Evolutionary conservation across 2,797 vertebrate species (phyloP), one percentile per base, ranked within the genome.

Genomic region (Meriones psammophilus): DNA sequence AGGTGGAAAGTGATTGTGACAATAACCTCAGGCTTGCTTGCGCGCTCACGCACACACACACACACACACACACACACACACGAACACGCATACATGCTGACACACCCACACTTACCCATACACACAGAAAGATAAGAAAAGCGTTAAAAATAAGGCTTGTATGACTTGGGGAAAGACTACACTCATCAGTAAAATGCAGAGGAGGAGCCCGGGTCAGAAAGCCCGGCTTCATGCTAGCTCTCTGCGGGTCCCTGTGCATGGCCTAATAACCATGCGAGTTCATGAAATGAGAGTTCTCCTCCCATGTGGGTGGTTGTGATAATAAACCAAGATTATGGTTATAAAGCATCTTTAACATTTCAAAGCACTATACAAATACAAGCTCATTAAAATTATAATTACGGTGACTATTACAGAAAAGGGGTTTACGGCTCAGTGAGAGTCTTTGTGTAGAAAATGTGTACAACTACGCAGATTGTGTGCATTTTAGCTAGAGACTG

Each of bases 301-400:
- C 39, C 62, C 58, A 1, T 22, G 26, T 24, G 71, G 56, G 39
- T 30, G 66, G 24, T 46, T 28, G 39, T 42, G 64, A 91, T 68
- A 42, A 78, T 62, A 88, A 91, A 85, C n/a, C 8, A 60, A 78
- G 50, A 93, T 33, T 77, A 81, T 6, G 30, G 81, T 64, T 81
- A 76, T 28, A 87, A 79, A 88, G 42, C 18, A 39, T 73, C 58
- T 56, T 88, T 80, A 66, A 91, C 18, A 60, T 46, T 79, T 78
- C 83, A 89, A 95, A 93, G 66, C 28, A 88, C 36, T 12, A 84
- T 15, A 88, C 8, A 88, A 85, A 83, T 83, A 79, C 4, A 46
- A 80, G 18, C 62, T 92, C 54, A 56, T 81, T 96, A 69, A 96
- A 81, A 91, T 91, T 78, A 69, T 87, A 89, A 73, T 86, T 83